These are phyloP conservation scores for Cercopithecus diana DNA, from an alignment of 2,797 vertebrate species.

Conservation along the genomic window DNA sequence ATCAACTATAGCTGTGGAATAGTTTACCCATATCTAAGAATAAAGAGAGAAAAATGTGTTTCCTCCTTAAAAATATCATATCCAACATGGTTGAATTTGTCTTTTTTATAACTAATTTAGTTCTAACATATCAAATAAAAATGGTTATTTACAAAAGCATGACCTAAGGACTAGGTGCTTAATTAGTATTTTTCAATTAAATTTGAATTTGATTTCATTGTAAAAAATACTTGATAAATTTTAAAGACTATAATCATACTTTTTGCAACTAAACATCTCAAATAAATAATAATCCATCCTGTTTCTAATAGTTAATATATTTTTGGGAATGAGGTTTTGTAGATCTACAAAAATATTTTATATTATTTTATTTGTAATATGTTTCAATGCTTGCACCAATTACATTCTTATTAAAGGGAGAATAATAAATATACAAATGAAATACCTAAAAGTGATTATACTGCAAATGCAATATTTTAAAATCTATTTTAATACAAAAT, in stretches of 20 bases:
- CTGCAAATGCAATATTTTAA: not conserved
- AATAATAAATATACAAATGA: not conserved
- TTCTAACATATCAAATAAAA: not conserved
- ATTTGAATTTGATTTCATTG: conserved; percentile 20
- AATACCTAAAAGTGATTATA: not conserved
- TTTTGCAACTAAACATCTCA: not conserved
- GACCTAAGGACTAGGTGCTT: not conserved
- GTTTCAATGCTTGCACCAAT: not conserved
- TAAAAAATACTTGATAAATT: not conserved
- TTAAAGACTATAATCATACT: not conserved
- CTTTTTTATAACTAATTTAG: not conserved
- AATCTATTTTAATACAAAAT: not conserved
- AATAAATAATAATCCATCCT: conserved; percentile 3
- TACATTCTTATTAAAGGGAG: not conserved
- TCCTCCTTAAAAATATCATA: not conserved
- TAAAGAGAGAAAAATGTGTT: not conserved
- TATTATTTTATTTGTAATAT: not conserved
- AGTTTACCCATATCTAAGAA: not conserved
- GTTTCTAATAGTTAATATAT: not conserved
- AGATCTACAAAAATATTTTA: not conserved
- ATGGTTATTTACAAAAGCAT: not conserved
- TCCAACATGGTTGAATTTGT: not conserved
- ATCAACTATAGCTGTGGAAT: not conserved
- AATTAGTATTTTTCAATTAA: not conserved
- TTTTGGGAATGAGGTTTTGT: not conserved